Conservation (phyloP, 1,140 invertebrate genomes). For the Pogonus chalceus region DNA sequence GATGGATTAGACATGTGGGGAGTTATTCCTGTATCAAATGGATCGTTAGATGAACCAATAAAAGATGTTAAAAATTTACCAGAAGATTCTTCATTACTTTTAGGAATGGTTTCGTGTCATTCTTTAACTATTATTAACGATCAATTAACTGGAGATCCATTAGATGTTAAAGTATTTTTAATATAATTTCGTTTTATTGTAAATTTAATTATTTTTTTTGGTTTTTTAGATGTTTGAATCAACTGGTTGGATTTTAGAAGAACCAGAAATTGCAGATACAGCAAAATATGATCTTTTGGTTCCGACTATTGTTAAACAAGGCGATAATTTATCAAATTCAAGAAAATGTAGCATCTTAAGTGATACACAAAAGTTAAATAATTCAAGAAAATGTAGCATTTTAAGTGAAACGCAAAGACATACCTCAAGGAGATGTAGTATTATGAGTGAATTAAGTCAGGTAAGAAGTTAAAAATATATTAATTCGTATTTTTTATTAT, state of each 20-base stretch:
- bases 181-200: too few relatives aligned
- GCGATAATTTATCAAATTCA: slow-evolving; percentile 26
- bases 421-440: slow-evolving; percentile 3
- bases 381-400: slow-evolving; percentile 1
- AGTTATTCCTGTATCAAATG: slow-evolving; percentile 50
- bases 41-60: slow-evolving; percentile 45
- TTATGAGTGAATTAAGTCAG: too few relatives aligned
- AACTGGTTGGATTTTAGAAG: slow-evolving; percentile 66
- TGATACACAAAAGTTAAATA: too few relatives aligned
- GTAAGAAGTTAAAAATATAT: too few relatives aligned
- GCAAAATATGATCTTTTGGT: slow-evolving; percentile 68
- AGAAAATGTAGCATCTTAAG: neutral
- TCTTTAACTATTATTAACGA: slow-evolving; percentile 79
- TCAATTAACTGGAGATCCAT: slow-evolving; percentile 77
- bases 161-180: slow-evolving; percentile 72
- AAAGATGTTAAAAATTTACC: slow-evolving; percentile 43
- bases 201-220: slow-evolving; percentile 48
- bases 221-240: slow-evolving; percentile 69
- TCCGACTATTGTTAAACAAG: slow-evolving; percentile 66
- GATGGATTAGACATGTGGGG: slow-evolving; percentile 83
- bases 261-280: slow-evolving; percentile 56
- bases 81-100: slow-evolving; percentile 48
- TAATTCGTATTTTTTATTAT: too few relatives aligned
- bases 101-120: slow-evolving; percentile 81
- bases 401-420: slow-evolving; percentile 12